phyloP scores from a whole-genome alignment of 2,113 vertebrate species.

The Drymodes brunneopygia region DNA sequence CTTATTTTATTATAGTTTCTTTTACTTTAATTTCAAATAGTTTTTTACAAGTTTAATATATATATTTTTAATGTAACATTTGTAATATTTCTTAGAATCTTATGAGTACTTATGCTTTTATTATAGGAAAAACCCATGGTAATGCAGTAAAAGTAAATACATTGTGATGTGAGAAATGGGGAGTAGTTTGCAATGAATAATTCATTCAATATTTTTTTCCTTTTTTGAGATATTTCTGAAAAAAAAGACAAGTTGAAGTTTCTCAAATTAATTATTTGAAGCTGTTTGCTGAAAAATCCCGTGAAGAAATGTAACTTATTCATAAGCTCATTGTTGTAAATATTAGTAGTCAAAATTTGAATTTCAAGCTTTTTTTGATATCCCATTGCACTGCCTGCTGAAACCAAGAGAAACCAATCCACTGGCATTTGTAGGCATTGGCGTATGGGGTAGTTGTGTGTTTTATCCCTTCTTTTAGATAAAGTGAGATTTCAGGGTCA shows the following conservation, averaged over 20 bases:
- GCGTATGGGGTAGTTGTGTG: background rate
- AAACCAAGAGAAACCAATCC: background rate
- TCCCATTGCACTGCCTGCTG: background rate
- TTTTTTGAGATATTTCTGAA: background rate
- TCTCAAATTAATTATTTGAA: background rate
- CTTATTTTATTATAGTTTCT: background rate
- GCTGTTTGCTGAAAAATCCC: background rate
- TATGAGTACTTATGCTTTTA: background rate
- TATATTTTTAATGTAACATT: background rate
- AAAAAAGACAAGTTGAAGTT: background rate
- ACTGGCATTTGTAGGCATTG: background rate
- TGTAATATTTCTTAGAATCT: background rate
- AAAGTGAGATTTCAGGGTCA: background rate
- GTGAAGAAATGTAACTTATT: background rate
- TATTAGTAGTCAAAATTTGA: background rate
- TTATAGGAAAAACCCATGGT: background rate
- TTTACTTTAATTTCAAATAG: background rate
- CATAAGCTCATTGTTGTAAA: background rate
- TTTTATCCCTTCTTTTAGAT: background rate
- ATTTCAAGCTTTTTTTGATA: background rate
- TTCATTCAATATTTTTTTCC: background rate
- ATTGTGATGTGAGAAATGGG: background rate
- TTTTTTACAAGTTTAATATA: background rate
- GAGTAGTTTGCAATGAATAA: background rate
- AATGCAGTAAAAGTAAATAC: background rate